Evolutionary conservation across 2,888 invertebrate genomes (phyloP).

Genomic region (Cryptophagus acutangulus): DNA sequence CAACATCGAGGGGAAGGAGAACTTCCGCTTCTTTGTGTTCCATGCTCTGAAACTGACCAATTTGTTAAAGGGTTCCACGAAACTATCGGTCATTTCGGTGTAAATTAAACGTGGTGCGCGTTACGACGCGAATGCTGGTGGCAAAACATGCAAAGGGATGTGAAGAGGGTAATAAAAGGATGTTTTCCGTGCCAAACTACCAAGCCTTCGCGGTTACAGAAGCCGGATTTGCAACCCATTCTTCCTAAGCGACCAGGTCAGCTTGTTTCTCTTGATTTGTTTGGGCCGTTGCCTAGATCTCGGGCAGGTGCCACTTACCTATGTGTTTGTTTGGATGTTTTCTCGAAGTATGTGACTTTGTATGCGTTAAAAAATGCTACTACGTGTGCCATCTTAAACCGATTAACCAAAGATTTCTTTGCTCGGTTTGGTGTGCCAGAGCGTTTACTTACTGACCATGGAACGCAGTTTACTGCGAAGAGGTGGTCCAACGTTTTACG

Average conservation of each 20-base stretch:
- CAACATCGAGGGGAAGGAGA: background rate
- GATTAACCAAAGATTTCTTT: constrained; percentile 11
- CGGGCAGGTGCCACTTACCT: constrained; percentile 11
- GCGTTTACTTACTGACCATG: constrained; percentile 15
- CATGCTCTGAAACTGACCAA: constrained; percentile 1
- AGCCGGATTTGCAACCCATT: constrained; percentile 8
- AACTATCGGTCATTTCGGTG: constrained; percentile 14
- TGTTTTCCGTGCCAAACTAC: constrained; percentile 17
- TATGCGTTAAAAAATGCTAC: constrained; percentile 15
- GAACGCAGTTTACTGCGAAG: constrained; percentile 14
- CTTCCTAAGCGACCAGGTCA: constrained; percentile 6
- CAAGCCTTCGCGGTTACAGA: constrained; percentile 5
- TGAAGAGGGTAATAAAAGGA: constrained; percentile 6
- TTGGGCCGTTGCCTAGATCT: constrained; percentile 12
- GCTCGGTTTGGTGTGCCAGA: constrained; percentile 7
- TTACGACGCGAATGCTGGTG: constrained; percentile 6
- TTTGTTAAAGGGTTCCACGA: constrained; percentile 7
- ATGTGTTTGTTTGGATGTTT: constrained; percentile 12
- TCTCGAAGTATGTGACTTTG: constrained; percentile 14
- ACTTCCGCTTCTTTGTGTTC: constrained; percentile 9
- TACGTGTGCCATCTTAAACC: constrained; percentile 8
- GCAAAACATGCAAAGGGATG: constrained; percentile 10
- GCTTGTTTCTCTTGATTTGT: constrained; percentile 10
- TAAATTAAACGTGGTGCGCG: constrained; percentile 6
- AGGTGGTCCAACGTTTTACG: constrained; percentile 16